A percentile compares a stretch with the other conserved stretches of the same genome.
These are phyloP conservation scores for Macrotis lagotis DNA, from an alignment of 2,113 vertebrate genomes.

Conservation along the genomic window DNA sequence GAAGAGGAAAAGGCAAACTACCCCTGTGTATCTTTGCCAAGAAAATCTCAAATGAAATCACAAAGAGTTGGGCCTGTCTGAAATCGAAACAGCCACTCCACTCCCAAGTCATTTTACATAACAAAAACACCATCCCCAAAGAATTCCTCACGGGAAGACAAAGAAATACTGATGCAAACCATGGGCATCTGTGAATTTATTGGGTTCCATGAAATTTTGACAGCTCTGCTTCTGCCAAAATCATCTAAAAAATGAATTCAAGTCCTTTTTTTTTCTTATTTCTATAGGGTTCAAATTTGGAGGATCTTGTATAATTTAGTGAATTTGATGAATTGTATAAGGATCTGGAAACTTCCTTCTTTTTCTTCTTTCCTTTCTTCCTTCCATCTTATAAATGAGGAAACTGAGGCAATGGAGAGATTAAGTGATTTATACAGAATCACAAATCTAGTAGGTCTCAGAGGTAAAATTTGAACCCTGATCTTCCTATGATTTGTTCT, in stretches of 20 bases:
- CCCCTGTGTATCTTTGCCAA: background rate
- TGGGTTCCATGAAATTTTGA: background rate
- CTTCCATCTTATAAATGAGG: no score
- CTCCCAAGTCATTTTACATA: background rate
- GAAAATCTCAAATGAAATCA: background rate
- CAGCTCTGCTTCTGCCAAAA: background rate
- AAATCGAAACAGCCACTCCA: background rate
- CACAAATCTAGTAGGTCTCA: no score
- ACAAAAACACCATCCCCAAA: background rate
- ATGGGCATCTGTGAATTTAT: background rate
- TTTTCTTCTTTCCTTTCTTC: no score
- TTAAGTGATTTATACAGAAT: no score
- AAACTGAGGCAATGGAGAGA: no score
- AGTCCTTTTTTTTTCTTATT: background rate
- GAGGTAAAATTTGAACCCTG: no score
- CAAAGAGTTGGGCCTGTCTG: background rate
- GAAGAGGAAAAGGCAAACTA: background rate
- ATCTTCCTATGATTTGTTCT: no score
- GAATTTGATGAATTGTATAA: background rate
- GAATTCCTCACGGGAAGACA: background rate
- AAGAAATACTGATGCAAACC: background rate
- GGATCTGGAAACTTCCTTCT: background rate
- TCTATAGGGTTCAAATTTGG: background rate
- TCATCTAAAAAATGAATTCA: background rate
- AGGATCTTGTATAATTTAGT: background rate